Conservation (phyloP, 1,140 invertebrate genomes). For the Acromyrmex charruanus region DNA sequence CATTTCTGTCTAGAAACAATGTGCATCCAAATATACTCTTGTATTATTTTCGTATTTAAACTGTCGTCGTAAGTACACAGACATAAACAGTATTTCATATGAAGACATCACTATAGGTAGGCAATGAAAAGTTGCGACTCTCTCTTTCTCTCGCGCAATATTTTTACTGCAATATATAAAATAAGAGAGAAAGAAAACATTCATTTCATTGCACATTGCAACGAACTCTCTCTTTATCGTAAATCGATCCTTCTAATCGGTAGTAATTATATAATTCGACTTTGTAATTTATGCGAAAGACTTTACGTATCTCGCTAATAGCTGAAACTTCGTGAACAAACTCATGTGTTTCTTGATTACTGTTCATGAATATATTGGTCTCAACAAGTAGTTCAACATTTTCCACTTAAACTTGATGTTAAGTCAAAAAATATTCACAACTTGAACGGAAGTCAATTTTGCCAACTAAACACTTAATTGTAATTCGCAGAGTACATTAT, state of each 20-base stretch:
- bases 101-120: background rate
- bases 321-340: constrained; percentile 17
- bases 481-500: background rate
- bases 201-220: background rate
- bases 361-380: constrained; percentile 16
- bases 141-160: background rate
- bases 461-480: constrained; percentile 3
- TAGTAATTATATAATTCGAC: constrained; percentile 49
- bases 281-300: constrained; percentile 44
- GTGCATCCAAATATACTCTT: constrained; percentile 2
- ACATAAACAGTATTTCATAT: constrained; percentile 48
- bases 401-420: constrained; percentile 5
- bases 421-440: constrained; percentile 7
- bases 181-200: background rate
- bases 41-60: constrained; percentile 28
- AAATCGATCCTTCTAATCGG: background rate
- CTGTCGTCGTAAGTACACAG: constrained; percentile 41
- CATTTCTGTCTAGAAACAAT: constrained; percentile 10
- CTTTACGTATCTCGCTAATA: constrained; percentile 30
- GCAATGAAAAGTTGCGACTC: constrained; percentile 16
- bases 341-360: constrained; percentile 30
- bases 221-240: background rate
- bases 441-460: constrained; percentile 6
- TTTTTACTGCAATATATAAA: constrained; percentile 17
- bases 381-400: constrained; percentile 32